Conservation (phyloP, 2,888 invertebrate species). For the Polyommatus icarus region DNA sequence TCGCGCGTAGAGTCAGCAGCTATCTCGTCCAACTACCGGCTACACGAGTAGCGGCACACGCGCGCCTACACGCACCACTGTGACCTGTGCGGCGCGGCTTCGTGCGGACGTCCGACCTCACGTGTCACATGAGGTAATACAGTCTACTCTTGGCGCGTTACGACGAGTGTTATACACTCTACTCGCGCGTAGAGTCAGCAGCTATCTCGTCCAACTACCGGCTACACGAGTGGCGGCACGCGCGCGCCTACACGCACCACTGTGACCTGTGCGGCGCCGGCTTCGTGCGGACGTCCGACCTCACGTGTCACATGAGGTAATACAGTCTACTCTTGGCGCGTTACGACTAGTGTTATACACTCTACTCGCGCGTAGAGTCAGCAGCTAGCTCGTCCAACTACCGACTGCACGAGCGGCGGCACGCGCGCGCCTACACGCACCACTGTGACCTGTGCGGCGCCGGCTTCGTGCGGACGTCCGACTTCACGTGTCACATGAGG, state of each 20-base stretch:
- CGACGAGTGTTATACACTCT: conserved; percentile 53
- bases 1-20: conserved; percentile 54
- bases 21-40: conserved; percentile 50
- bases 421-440: conserved; percentile 52
- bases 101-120: conserved; percentile 55
- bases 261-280: conserved; percentile 63
- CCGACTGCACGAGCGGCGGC: conserved; percentile 59
- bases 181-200: conserved; percentile 54
- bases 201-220: conserved; percentile 51
- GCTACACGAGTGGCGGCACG: conserved; percentile 62
- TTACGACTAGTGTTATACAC: conserved; percentile 55
- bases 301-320: conserved; percentile 58
- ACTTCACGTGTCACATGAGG: conserved; percentile 59
- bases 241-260: conserved; percentile 48
- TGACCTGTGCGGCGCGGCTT: conserved; percentile 60
- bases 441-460: conserved; percentile 58
- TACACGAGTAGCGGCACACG: conserved; percentile 62
- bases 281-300: conserved; percentile 57
- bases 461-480: conserved; percentile 58
- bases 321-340: conserved; percentile 31
- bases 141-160: conserved; percentile 34
- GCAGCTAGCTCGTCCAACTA: conserved; percentile 51
- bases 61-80: conserved; percentile 54
- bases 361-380: conserved; percentile 54
- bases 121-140: conserved; percentile 56